Evolutionary conservation across 2,888 invertebrate species (phyloP).

Genomic region (Didymodactylos carnosus): DNA sequence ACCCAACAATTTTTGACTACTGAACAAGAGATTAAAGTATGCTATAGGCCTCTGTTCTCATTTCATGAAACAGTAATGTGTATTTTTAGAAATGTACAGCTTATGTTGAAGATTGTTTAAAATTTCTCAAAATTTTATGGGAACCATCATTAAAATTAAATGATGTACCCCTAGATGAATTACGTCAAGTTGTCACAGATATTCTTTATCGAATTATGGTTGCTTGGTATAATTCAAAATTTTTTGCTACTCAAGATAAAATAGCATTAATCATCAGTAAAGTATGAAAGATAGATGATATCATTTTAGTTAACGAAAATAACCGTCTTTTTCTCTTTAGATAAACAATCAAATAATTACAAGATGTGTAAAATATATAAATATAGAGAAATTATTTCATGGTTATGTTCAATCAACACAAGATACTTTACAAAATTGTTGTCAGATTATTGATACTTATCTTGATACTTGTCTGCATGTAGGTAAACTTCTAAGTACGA

Average conservation of each 20-base stretch:
- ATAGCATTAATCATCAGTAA: not conserved
- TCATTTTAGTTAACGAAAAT: not conserved
- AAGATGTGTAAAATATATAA: not conserved
- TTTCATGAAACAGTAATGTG: not conserved
- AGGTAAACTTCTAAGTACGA: no score
- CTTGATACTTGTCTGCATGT: not conserved
- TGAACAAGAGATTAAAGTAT: not conserved
- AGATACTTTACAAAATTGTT: not conserved
- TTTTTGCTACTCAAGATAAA: not conserved
- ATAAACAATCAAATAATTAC: not conserved
- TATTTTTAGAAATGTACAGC: not conserved
- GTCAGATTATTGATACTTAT: not conserved
- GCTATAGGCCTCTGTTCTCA: not conserved
- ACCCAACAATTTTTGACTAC: not conserved
- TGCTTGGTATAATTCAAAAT: not conserved
- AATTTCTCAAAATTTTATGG: not conserved
- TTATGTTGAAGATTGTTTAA: not conserved
- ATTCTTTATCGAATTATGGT: not conserved
- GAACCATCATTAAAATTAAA: not conserved
- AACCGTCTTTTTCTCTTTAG: not conserved
- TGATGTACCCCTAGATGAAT: not conserved
- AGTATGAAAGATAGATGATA: not conserved
- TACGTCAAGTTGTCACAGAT: not conserved
- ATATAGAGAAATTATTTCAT: not conserved
- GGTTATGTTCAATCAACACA: not conserved